Evolutionary conservation across 1,140 invertebrate species (phyloP), one percentile per base, ranked within the genome.

Genomic region (Micrasema minimum): DNA sequence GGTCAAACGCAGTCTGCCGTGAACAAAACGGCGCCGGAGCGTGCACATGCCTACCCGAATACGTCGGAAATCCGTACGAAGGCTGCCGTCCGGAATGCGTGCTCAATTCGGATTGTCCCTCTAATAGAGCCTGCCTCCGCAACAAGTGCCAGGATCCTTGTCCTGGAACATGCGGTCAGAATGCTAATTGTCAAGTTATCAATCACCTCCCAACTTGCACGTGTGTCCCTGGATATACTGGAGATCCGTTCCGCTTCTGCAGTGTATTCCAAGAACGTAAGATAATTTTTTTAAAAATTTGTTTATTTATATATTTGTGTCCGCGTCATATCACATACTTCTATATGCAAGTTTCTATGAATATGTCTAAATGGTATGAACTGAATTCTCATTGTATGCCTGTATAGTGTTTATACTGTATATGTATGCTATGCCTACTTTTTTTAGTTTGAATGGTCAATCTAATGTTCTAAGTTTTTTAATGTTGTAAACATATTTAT

Each of bases 161-260:
- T 77, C 84, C 86, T 10, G 90, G 89, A 61, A 87, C 89, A 7
- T 95, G 93, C 80, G 92, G 91, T 14, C 79, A 86, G 18, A 90
- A 91, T 78, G 91, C 92, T 1, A 81, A 90, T 64, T 93, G 92
- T 77, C 85, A 86, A 76, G 90, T 93, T 1, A 84, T 88, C 2
- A 92, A 92, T 77, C 92, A 94, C 80, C 85, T 89, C 2, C 90
- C 93, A 26, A 89, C 89, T 46, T 95, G 92, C 77, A 87, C 86
- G 55, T 94, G 92, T 78, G 83, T 88, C 22, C 77, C 83, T 12
- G 89, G 90, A 46, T 92, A 87, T 72, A 90, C 88, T 69, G 93
- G 92, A 74, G 90, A 94, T 81, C 90, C 92, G 11, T 89, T 91
- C 77, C 81, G 85, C 55, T 87, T 84, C 71, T 92, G 90, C 77